Evolutionary conservation across 2,888 invertebrate species (phyloP), one percentile per base, ranked within the genome.

Genomic region (Cataglyphis rosenhaueri): DNA sequence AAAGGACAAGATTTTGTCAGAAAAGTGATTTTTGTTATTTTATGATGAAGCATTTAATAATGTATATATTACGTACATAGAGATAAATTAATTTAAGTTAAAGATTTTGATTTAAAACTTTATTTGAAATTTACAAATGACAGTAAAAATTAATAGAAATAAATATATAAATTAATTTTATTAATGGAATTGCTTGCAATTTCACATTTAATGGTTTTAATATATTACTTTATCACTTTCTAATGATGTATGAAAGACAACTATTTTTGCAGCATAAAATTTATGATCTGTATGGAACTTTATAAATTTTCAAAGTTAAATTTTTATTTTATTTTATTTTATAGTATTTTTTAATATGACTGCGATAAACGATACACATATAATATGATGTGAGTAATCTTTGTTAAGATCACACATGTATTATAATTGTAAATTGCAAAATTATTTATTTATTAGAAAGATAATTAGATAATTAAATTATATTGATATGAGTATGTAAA

Each of bases 21-120:
- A 81, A 12, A 71, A 62, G 21, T 79, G 25, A 48, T 48, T 61
- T 62, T 41, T 52, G 35, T 79, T 73, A 75, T 75, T 81, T 61
- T 59, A n/a, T 35, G 35, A 48, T 48, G 12, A 3, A 55, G 10
- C n/a, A 38, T 65, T n/a, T 48, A 44, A 48, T 61, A 59, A 44
- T 73, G 35, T 57, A 64, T 25, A 38, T 52, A 21, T 21, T 35
- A 15, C 2, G 10, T 15, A 57, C 18, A 71, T 10, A 55, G 1
- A 57, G n/a, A 25, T 12, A 68, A 68, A 44, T 32, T 12, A 66
- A 66, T 66, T 66, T 38, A 21, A 66, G 18, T 66, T 29, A 48
- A 48, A 32, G 2, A 62, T 32, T 32, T 62, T 62, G 3, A 62
- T 3, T n/a, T 4, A 32, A 62, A 18, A 62, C 2, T 35, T 62